These are phyloP conservation scores for Xyrauchen texanus DNA, from an alignment of 2,113 vertebrate species.

Conservation along the genomic window DNA sequence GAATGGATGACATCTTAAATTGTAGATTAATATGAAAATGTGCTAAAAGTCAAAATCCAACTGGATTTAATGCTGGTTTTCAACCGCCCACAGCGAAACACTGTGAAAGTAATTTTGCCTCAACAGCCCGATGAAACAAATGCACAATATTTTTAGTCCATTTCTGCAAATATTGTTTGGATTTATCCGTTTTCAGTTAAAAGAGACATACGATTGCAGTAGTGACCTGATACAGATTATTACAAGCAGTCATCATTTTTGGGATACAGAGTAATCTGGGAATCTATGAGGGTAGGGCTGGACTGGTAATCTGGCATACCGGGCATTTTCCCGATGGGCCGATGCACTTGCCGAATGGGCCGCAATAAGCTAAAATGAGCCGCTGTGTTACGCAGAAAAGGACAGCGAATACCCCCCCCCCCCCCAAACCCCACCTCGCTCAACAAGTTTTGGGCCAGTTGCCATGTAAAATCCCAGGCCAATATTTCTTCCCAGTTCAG, in stretches of 20 bases:
- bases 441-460: too few species aligned
- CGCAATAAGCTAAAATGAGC: too few species aligned
- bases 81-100: not conserved
- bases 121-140: not conserved
- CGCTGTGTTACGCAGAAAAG: too few species aligned
- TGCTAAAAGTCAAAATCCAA: not conserved
- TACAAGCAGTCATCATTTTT: not conserved
- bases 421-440: too few species aligned
- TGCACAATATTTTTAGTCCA: not conserved
- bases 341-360: too few species aligned
- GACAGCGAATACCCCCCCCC: too few species aligned
- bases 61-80: not conserved
- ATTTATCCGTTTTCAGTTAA: constrained; percentile 18
- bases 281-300: constrained; percentile 34
- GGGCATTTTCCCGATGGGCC: too few species aligned
- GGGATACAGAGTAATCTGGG: constrained; percentile 13
- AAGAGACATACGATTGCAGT: constrained; percentile 31
- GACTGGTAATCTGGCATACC: too few species aligned
- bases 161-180: not conserved
- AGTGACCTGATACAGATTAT: not conserved
- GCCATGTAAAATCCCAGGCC: too few species aligned
- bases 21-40: constrained; percentile 21
- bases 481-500: too few species aligned
- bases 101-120: not conserved
- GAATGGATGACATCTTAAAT: not conserved